These are phyloP conservation scores for Dendropsophus ebraccatus DNA, from an alignment of 2,113 vertebrate species.

Conservation along the genomic window DNA sequence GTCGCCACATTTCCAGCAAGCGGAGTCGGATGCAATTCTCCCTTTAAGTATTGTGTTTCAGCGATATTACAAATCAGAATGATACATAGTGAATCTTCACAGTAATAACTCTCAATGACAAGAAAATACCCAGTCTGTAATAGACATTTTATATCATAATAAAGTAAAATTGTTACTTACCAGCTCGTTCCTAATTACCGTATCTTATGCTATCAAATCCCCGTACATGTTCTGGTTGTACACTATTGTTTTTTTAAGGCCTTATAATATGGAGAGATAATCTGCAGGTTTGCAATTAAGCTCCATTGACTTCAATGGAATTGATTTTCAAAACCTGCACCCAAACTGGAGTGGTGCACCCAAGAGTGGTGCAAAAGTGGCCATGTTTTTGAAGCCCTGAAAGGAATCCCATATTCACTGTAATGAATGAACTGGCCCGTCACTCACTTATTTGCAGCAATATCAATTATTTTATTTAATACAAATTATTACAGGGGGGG, in stretches of 20 bases:
- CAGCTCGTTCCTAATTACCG: neutral
- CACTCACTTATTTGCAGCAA: no score
- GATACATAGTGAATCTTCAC: neutral
- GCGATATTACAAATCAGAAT: constrained; percentile 2
- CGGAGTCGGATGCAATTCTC: neutral
- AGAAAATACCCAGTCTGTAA: constrained; percentile 14
- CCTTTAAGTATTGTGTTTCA: neutral
- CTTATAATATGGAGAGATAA: no score
- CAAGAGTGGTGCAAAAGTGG: no score
- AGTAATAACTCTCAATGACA: constrained; percentile 5
- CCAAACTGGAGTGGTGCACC: no score
- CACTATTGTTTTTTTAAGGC: neutral
- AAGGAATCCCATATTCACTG: no score
- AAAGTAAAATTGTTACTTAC: constrained; percentile 20
- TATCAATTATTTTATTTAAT: no score
- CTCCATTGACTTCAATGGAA: no score
- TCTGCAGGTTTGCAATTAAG: no score
- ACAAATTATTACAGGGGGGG: no score
- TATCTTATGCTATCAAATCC: neutral
- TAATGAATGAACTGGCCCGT: no score
- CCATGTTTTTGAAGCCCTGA: no score
- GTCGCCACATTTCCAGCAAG: constrained; percentile 16
- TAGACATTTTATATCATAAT: constrained; percentile 13
- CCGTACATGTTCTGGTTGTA: neutral
- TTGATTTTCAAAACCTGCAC: no score